These are phyloP conservation scores for Patiria miniata DNA, from an alignment of 35 echinoderm and acorn worm species.

Conservation along the genomic window DNA sequence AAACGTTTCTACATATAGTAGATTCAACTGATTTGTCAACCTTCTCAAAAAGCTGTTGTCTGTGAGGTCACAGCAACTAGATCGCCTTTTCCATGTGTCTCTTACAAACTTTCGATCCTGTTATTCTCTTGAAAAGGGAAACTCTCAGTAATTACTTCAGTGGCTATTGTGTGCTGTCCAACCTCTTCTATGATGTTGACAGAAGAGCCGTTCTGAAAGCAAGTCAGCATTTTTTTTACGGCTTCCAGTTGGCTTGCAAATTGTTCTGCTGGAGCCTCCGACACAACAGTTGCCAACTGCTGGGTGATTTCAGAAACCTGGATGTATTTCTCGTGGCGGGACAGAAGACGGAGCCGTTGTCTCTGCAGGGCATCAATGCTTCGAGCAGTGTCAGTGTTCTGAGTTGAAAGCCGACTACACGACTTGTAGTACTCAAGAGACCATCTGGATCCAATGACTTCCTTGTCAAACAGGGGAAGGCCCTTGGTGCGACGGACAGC, in stretches of 20 bases:
- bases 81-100: too few relatives aligned
- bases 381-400: not conserved
- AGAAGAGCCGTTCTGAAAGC: not conserved
- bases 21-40: too few relatives aligned
- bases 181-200: not conserved
- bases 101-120: too few relatives aligned
- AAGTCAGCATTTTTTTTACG: not conserved
- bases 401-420: not conserved
- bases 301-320: not conserved
- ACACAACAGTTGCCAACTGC: not conserved
- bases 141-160: too few relatives aligned
- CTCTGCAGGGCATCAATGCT: not conserved
- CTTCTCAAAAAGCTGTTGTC: too few relatives aligned
- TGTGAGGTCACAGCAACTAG: too few relatives aligned
- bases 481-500: slow-evolving; percentile 6
- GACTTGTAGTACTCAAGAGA: slow-evolving; percentile 1
- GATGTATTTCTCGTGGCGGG: not conserved
- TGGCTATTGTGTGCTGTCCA: too few relatives aligned
- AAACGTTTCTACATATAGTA: too few relatives aligned
- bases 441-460: slow-evolving; percentile 6
- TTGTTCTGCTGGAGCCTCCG: not conserved
- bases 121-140: too few relatives aligned
- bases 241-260: not conserved
- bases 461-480: not conserved
- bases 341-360: not conserved